Evolutionary conservation across 2,797 vertebrate genomes (phyloP).

Genomic region (Ptychadena robeensis): DNA sequence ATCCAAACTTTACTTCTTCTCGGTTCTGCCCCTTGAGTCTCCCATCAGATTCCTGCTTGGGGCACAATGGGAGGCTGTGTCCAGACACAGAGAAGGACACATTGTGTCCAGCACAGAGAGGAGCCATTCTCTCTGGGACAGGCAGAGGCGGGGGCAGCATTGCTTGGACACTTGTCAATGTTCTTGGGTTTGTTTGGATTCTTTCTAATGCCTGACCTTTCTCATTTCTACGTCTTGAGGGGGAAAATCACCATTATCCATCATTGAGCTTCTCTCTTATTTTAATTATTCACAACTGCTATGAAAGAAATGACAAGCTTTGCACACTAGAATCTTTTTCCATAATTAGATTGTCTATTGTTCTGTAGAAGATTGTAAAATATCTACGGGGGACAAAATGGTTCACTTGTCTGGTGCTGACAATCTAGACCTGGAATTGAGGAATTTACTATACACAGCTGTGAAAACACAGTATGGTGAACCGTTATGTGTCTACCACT

Average conservation of each 20-base stretch:
- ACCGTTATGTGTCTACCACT: neutral
- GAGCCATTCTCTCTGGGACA: constrained; percentile 56
- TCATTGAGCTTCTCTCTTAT: constrained; percentile 48
- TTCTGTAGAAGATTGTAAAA: constrained; percentile 20
- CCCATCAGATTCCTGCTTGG: constrained; percentile 50
- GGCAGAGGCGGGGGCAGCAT: constrained; percentile 61
- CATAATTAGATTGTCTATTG: constrained; percentile 56
- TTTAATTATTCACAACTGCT: constrained; percentile 44
- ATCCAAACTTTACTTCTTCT: constrained; percentile 34
- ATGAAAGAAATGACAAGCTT: constrained; percentile 15
- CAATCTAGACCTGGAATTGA: constrained; percentile 24
- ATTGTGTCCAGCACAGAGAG: constrained; percentile 61
- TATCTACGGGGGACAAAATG: constrained; percentile 19
- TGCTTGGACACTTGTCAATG: constrained; percentile 56
- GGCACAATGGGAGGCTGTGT: constrained; percentile 58
- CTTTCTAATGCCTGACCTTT: constrained; percentile 61
- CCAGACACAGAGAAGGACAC: constrained; percentile 56
- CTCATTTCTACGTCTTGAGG: constrained; percentile 52
- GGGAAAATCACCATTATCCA: constrained; percentile 50
- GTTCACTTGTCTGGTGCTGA: constrained; percentile 19
- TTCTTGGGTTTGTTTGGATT: constrained; percentile 58
- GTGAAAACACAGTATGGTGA: constrained; percentile 32
- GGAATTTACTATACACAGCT: constrained; percentile 35
- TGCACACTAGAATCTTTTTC: constrained; percentile 31
- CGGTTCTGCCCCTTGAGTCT: constrained; percentile 34